These are phyloP conservation scores for Pimpla rufipes DNA, from an alignment of 2,888 invertebrate genomes.

Conservation along the genomic window DNA sequence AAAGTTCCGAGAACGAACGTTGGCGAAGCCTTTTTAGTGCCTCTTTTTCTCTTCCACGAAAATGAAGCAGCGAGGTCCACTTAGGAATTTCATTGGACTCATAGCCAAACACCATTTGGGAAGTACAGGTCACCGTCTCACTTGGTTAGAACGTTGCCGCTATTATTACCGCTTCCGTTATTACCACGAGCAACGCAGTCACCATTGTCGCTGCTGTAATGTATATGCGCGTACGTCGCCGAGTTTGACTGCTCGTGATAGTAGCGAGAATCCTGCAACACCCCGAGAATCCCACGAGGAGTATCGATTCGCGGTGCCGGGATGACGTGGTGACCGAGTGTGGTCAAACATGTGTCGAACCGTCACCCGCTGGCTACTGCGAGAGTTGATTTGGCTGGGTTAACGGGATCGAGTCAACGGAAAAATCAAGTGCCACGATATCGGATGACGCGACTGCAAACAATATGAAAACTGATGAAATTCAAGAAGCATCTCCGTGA, in stretches of 20 bases:
- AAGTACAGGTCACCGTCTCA: slow-evolving; percentile 8
- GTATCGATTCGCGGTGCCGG: slow-evolving; percentile 40
- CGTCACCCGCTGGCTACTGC: slow-evolving; percentile 39
- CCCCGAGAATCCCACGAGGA: slow-evolving; percentile 48
- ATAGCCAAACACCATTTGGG: background rate
- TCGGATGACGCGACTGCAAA: background rate
- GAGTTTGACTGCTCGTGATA: slow-evolving; percentile 35
- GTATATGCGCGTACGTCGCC: slow-evolving; percentile 5
- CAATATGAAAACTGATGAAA: background rate
- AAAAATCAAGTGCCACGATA: slow-evolving; percentile 9
- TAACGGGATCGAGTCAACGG: slow-evolving; percentile 16
- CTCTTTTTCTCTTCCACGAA: background rate
- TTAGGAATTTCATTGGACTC: slow-evolving; percentile 7
- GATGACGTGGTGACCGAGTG: slow-evolving; percentile 50
- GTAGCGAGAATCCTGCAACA: slow-evolving; percentile 45
- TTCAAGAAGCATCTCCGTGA: no score
- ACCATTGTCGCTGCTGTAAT: slow-evolving; percentile 21
- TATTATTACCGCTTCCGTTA: slow-evolving; percentile 15
- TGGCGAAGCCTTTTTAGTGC: background rate
- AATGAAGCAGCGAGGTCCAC: slow-evolving; percentile 9
- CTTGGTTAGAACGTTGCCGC: background rate
- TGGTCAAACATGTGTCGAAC: slow-evolving; percentile 56
- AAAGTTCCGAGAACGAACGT: background rate
- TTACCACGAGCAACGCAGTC: no score
- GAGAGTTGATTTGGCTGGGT: slow-evolving; percentile 28